Evolutionary conservation across 64 coral and sea anemone genomes (phyloP).

Genomic region (Porites australiensis): DNA sequence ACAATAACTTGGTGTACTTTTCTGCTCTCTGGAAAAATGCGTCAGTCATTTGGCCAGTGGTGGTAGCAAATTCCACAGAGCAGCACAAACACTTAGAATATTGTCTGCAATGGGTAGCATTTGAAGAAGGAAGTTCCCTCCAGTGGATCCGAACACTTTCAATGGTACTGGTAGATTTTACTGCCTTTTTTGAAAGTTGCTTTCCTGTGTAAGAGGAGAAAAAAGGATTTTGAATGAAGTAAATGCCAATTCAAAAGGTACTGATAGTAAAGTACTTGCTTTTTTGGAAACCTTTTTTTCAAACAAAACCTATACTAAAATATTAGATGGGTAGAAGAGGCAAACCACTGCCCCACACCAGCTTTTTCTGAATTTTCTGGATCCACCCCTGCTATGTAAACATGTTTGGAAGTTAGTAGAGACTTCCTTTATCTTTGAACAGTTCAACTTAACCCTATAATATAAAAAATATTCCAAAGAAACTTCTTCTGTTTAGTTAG

Average conservation of each 20-base stretch:
- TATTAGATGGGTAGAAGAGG: too few species aligned
- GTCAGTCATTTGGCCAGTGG: slow-evolving; percentile 29
- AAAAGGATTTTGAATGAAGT: neutral
- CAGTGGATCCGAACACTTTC: slow-evolving; percentile 55
- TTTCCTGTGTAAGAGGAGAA: slow-evolving; percentile 9
- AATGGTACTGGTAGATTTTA: slow-evolving; percentile 57
- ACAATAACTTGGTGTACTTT: too few species aligned
- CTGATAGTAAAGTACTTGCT: neutral
- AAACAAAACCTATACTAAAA: neutral
- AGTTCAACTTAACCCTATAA: too few species aligned
- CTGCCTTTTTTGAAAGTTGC: slow-evolving; percentile 17
- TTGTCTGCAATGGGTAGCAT: slow-evolving; percentile 58
- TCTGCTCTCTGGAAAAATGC: too few species aligned
- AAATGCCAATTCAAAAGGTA: neutral
- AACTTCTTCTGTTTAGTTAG: too few species aligned
- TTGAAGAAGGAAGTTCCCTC: slow-evolving; percentile 63
- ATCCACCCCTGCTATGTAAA: too few species aligned
- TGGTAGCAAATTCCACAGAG: slow-evolving; percentile 52
- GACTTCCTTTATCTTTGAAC: too few species aligned
- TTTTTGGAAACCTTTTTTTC: neutral
- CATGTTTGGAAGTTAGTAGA: too few species aligned
- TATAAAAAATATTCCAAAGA: too few species aligned
- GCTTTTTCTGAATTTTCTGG: too few species aligned
- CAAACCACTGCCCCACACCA: too few species aligned
- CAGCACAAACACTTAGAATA: slow-evolving; percentile 64